phyloP scores from a whole-genome alignment of 2,888 invertebrate genomes.

The Apoda limacodes region DNA sequence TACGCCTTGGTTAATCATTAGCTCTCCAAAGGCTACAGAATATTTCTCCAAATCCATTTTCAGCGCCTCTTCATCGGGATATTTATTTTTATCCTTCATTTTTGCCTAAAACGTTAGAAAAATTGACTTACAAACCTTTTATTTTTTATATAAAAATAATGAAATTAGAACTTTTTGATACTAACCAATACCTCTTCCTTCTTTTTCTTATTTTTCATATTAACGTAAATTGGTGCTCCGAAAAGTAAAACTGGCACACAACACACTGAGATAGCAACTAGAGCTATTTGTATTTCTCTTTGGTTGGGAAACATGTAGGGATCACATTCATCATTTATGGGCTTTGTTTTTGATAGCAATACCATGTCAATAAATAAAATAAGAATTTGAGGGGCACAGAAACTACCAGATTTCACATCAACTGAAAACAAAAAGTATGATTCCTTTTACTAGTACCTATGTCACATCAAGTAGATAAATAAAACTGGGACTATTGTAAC shows the following conservation, averaged over 20 bases:
- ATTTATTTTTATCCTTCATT: constrained; percentile 20
- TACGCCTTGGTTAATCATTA: constrained; percentile 85
- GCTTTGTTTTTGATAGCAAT: constrained; percentile 46
- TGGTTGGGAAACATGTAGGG: constrained; percentile 70
- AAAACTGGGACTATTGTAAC: too few species aligned
- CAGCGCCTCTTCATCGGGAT: constrained; percentile 19
- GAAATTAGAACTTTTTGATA: not conserved
- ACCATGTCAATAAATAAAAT: constrained; percentile 85
- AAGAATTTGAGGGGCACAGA: constrained; percentile 80
- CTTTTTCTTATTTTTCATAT: constrained; percentile 23
- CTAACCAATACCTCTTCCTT: constrained; percentile 23
- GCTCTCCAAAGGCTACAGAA: constrained; percentile 68
- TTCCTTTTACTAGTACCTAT: too few species aligned
- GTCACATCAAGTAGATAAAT: too few species aligned
- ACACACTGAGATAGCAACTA: constrained; percentile 68
- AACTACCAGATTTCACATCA: constrained; percentile 29
- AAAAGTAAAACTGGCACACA: constrained; percentile 81
- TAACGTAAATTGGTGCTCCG: constrained; percentile 75
- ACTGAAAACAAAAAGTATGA: constrained; percentile 25
- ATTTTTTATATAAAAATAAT: not conserved
- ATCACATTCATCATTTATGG: constrained; percentile 44
- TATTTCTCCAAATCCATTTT: constrained; percentile 22
- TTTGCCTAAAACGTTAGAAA: constrained; percentile 21
- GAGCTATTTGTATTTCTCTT: constrained; percentile 62
- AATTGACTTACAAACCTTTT: not conserved